Conservation (phyloP, 2,797 vertebrate species). For the Sphenodon punctatus region DNA sequence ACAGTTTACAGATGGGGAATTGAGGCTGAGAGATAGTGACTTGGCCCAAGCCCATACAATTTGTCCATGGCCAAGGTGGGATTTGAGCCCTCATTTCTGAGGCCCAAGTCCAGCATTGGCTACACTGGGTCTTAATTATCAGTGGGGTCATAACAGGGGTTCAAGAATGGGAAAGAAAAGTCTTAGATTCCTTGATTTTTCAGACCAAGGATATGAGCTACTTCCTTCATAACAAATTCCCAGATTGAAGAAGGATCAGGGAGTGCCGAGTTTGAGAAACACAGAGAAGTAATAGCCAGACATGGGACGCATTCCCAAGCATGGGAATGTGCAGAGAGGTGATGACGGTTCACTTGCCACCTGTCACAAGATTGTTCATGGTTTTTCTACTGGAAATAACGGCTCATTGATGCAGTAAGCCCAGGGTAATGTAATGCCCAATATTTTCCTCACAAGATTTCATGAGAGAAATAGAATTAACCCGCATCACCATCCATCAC, state of each 20-base stretch:
- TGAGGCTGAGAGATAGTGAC: no score
- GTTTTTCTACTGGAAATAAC: not conserved
- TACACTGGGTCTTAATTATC: not conserved
- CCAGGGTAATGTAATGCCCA: fast-evolving
- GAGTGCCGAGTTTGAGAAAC: not conserved
- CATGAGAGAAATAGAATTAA: not conserved
- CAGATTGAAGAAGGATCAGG: not conserved
- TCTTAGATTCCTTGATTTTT: not conserved
- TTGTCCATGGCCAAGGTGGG: no score
- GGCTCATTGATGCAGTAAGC: not conserved
- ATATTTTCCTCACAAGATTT: not conserved
- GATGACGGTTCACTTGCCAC: not conserved
- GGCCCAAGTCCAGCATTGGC: no score
- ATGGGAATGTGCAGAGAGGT: not conserved
- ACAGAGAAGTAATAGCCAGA: not conserved
- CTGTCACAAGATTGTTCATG: fast-evolving
- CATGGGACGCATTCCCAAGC: not conserved
- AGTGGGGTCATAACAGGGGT: not conserved
- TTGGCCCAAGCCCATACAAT: no score
- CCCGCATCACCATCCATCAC: not conserved
- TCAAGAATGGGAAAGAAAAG: constrained; percentile 44
- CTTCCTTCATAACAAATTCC: constrained; percentile 40
- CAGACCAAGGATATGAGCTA: constrained; percentile 33
- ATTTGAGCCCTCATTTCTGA: no score
- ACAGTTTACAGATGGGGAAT: no score